Evolutionary conservation across 2,113 vertebrate species (phyloP), one percentile per base, ranked within the genome.

Genomic region (Empidonax alnorum): DNA sequence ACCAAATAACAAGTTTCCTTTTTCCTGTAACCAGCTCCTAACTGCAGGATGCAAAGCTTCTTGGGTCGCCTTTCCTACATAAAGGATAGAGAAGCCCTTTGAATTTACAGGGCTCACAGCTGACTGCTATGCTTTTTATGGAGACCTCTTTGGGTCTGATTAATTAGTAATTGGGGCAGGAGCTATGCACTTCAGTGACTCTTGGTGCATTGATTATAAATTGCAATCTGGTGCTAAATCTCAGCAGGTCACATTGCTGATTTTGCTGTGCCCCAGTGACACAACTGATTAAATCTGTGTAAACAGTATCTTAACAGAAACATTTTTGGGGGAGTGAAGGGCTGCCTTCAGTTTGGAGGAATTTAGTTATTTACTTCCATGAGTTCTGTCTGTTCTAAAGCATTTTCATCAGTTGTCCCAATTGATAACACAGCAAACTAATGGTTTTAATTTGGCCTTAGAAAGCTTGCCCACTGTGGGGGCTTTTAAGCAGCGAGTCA

Each of bases 101-200:
- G 93, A 86, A 96, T 96, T 96, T 92, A 96, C 74, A 81, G 78
- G 89, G 39, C 73, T 92, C 69, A 39, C 67, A 93, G 89, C 84
- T 96, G 92, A 97, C 69, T 85, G 61, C 35, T 27, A 21, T 81
- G 89, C 73, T 88, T 96, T 97, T 97, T 97, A 97, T 73, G 42
- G 94, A 95, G 96, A 84, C 95, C 95, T 98, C 96, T 98, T 97
- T 96, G 96, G 97, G 95, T 95, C 94, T 98, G 98, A 98, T 98
- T 98, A 98, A 98, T 98, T 97, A 98, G 97, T 97, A 97, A 97
- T 90, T 96, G 97, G 97, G 98, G 96, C 1, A 67, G 97, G 89
- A 96, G 94, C 87, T 97, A 39, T 92, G 98, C 97, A 98, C 98
- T 97, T 97, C 96, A 97, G 97, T 98, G 97, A 96, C 94, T 98